phyloP scores from a whole-genome alignment of 2,113 vertebrate genomes.

The Ondatra zibethicus region DNA sequence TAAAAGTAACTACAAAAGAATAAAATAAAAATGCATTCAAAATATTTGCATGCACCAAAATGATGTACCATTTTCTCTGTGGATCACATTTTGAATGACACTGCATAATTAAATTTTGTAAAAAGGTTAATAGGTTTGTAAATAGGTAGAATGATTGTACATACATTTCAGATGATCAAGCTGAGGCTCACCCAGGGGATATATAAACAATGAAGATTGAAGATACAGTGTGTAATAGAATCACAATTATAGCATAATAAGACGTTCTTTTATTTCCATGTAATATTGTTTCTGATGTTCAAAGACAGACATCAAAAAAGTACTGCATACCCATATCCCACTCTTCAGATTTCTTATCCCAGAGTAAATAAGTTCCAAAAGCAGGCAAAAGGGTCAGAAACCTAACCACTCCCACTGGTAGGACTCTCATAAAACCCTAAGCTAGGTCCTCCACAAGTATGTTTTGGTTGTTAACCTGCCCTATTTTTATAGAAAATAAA shows the following conservation, averaged over 20 bases:
- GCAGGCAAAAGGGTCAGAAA: not conserved
- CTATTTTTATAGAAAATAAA: not conserved
- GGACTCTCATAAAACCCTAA: not conserved
- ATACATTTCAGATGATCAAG: not conserved
- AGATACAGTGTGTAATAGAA: not conserved
- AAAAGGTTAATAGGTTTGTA: not conserved
- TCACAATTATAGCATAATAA: not conserved
- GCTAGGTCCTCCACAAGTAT: not conserved
- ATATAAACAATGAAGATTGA: not conserved
- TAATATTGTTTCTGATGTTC: not conserved
- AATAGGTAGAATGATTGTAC: not conserved
- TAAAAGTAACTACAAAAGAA: not conserved
- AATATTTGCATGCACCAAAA: not conserved
- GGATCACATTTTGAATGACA: not conserved
- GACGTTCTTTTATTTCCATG: not conserved
- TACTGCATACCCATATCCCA: not conserved
- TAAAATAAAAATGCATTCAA: not conserved
- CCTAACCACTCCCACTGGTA: not conserved
- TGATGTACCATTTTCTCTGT: not conserved
- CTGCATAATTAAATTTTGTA: constrained; percentile 6
- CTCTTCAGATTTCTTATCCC: not conserved
- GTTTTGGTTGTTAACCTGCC: not conserved
- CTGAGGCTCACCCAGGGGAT: not conserved
- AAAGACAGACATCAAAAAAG: not conserved
- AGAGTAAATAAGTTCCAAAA: not conserved